Base-by-base conservation (phyloP, 1,140 invertebrate genomes). In the Caenorhabditis remanei region DNA sequence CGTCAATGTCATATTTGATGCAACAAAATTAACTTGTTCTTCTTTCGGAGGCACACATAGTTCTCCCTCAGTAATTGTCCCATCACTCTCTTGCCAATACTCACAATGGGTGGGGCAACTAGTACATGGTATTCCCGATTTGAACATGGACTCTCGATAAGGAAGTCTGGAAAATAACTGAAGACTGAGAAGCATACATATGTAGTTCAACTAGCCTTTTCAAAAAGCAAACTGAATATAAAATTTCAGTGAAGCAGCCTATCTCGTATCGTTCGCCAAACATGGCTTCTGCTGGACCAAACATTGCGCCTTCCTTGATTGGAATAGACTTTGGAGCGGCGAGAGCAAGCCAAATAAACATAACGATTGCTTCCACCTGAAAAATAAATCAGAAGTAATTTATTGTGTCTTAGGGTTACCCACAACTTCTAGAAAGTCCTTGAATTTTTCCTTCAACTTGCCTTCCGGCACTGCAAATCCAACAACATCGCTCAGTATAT, bases 151-250 rank as follows among this genome's bases (percentile, higher is more conserved):
- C 55, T 58, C 55, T 16, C 55, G 13, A 58, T 58, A 58, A 7
- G 55, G 55, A 58, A 58, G 55, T 58, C 55, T 58, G 55, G 6
- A 58, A 58, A 58, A n/a, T 6, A 16, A 50, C 50, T 50, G 8
- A 50, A 50, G 14, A 50, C 50, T 50, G 32, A 32, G 32, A 32
- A 32, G 48, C 48, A 50, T 50, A 50, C 1, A 9, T 2, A 50
- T 50, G 14, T 19, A 5, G 55, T n/a, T n/a, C n/a, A 58, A 58
- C 55, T 58, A 7, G 32, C 61, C 19, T 0, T 40, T 9, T 65
- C 61, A 65, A 32, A 8, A 65, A 65, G 16, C 61, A 65, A 32
- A 65, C 61, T 13, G 61, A 65, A 65, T 65, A 65, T 9, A 40
- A 24, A 7, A 65, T 32, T 19, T 65, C 61, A 7, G 61, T 65